Base-by-base conservation (phyloP, 2,888 invertebrate species). In the Pollenia griseotomentosa region DNA sequence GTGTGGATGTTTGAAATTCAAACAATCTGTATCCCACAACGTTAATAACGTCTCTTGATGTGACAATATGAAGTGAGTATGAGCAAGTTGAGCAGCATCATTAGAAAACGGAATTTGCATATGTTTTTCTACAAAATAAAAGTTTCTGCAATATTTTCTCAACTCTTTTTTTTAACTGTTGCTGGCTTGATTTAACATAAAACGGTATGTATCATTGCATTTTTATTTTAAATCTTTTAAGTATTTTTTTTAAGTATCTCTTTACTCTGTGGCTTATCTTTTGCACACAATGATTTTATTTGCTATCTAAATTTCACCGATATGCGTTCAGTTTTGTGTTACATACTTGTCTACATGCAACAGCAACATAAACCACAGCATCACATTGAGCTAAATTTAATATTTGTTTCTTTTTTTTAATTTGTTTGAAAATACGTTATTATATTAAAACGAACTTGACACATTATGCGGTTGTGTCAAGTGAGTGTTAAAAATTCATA, bases 381-480 rank as follows among this genome's bases (percentile, higher is more conserved):
- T n/a, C 23, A 68, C 65, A 46, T 40, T 51, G 46, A 66, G 73
- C 65, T 71, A 65, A 66, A 74, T 74, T 59, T 44, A 16, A 44
- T 40, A 51, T 66, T 42, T 53, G 68, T 8, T 74, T 11, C 42
- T 59, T 75, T 48, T 42, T 68, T 14, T 63, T 16, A 61, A 57
- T 71, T 57, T 42, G 8, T 68, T 44, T 12, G 2, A 68, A 74
- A 82, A 53, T 8, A 53, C 33, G 51, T 44, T 51, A 12, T 40
- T 86, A 68, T 70, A 88, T 88, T 88, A 82, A 87, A 88, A 86
- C 80, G 87, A 88, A 87, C 87, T 88, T 88, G 88, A 86, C 87
- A 88, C 68, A 86, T 82, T 73, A 79, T 84, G 84, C 33, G 85
- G 75, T 80, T 85, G 66, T 82, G 61, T 51, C 65, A 85, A 75